A percentile compares a stretch with the other conserved stretches of the same genome.
Evolutionary conservation across 2,888 invertebrate species (phyloP).

Genomic region (Drosophila buzzatii): DNA sequence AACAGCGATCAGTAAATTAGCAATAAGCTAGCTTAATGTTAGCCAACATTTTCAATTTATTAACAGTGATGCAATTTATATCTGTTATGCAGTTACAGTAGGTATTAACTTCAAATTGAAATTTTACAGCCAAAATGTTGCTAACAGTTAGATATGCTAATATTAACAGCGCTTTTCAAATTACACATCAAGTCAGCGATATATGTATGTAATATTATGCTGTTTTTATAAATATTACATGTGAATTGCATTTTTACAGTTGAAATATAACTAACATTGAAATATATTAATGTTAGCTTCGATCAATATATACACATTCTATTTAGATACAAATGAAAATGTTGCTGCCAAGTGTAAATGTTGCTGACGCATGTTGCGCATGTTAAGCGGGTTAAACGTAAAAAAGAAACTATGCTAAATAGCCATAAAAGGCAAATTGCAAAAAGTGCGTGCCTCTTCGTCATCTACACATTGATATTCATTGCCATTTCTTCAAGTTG

Average conservation of each 20-base stretch:
- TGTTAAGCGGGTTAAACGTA: constrained; percentile 7
- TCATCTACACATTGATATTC: constrained; percentile 27
- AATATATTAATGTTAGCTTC: neutral
- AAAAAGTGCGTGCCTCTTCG: constrained; percentile 37
- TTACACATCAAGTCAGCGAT: too few relatives aligned
- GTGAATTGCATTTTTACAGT: neutral
- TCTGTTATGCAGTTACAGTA: neutral
- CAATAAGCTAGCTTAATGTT: too few relatives aligned
- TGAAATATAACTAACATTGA: neutral
- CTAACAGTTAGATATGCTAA: neutral
- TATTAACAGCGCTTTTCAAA: neutral
- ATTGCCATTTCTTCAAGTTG: constrained; percentile 21
- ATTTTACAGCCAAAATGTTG: neutral
- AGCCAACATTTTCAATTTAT: too few relatives aligned
- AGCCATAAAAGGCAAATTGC: constrained; percentile 23
- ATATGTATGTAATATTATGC: neutral
- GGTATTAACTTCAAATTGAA: neutral
- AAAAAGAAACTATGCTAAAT: constrained; percentile 14
- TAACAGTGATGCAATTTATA: neutral
- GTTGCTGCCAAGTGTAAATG: constrained; percentile 24
- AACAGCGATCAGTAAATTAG: too few relatives aligned
- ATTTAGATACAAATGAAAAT: neutral
- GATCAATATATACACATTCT: neutral
- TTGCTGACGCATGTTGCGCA: constrained; percentile 20
- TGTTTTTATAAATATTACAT: neutral